phyloP scores from a whole-genome alignment of 2,797 vertebrate species.

The Ceyx erithaca region DNA sequence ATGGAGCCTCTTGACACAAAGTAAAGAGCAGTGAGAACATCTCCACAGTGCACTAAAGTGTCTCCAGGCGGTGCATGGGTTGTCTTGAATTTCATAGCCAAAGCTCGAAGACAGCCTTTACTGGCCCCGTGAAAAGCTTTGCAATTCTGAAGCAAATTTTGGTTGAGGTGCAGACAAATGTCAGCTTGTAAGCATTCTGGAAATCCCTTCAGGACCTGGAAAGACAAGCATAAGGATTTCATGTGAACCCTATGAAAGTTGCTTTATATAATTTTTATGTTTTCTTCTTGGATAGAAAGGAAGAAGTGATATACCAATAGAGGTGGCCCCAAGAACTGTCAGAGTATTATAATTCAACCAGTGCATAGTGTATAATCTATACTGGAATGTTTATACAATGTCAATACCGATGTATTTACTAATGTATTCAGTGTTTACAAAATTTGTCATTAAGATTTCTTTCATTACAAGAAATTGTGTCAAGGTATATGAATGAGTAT shows the following conservation, averaged over 20 bases:
- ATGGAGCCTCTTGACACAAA: constrained; percentile 97
- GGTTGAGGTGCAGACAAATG: constrained; percentile 98
- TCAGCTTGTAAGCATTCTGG: constrained; percentile 99
- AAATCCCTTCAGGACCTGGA: constrained; percentile 97
- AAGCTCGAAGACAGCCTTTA: constrained; percentile 95
- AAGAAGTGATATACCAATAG: not conserved
- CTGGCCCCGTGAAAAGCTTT: constrained; percentile 95
- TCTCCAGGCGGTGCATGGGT: constrained; percentile 97
- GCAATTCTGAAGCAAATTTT: constrained; percentile 91
- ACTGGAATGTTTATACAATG: constrained; percentile 21
- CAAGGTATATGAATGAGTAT: not conserved
- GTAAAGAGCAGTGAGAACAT: constrained; percentile 95
- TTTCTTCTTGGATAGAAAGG: constrained; percentile 35
- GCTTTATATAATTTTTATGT: not conserved
- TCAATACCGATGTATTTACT: not conserved
- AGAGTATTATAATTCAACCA: constrained; percentile 1
- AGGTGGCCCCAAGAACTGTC: not conserved
- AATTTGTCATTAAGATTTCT: not conserved
- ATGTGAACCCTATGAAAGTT: constrained; percentile 24
- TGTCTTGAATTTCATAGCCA: constrained; percentile 98
- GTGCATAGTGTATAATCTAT: constrained; percentile 1
- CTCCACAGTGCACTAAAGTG: constrained; percentile 94
- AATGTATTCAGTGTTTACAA: not conserved
- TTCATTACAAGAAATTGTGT: not conserved
- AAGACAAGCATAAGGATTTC: constrained; percentile 72